Evolutionary conservation across 2,797 vertebrate genomes (phyloP), one percentile per base, ranked within the genome.

Genomic region (Tokudaia tokunoshimensis): DNA sequence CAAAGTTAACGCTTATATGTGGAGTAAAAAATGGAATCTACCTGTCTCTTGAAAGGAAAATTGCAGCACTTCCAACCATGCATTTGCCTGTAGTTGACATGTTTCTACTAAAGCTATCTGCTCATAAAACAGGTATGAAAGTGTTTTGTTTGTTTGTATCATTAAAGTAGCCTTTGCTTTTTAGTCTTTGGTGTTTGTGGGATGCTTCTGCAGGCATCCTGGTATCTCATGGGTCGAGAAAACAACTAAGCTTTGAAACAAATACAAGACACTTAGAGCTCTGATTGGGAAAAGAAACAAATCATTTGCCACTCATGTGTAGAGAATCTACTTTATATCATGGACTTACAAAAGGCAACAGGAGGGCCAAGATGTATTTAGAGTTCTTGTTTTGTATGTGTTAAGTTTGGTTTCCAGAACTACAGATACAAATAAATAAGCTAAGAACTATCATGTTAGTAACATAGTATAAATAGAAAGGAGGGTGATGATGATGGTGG

Each of bases 221-320:
- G n/a, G 1, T 88, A 34, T 85, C 31, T 85, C 24, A 41, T 88
- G 6, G 79, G 65, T 95, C 20, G 41, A 78, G 78, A 83, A 20
- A 89, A 65, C 76, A 84, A 85, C 47, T 79, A 55, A 82, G 86
- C 87, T 82, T 87, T 76, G 74, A 91, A 94, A 87, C 11, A 88
- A 31, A 26, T 47, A 87, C 52, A 22, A 93, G 79, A 82, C 63
- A 34, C 41, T 91, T 96, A 75, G 37, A 89, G 3, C 22, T 80
- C 22, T 87, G 63, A 70, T n/a, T 82, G 84, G n/a, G 84, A 75
- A 89, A 74, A 94, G 41, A 13, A 96, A 47, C 24, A 85, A 82
- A 82, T 75, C 44, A 91, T 82, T 89, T 86, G 59, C 91, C 12
- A 61, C 55, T 94, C 22, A 34, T 47, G 1, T 92, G 50, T 92